Percentiles rank a stretch among this genome's conserved stretches.
These are phyloP conservation scores for Pogonocichla stellata DNA, from an alignment of 2,113 vertebrate species.

Conservation along the genomic window DNA sequence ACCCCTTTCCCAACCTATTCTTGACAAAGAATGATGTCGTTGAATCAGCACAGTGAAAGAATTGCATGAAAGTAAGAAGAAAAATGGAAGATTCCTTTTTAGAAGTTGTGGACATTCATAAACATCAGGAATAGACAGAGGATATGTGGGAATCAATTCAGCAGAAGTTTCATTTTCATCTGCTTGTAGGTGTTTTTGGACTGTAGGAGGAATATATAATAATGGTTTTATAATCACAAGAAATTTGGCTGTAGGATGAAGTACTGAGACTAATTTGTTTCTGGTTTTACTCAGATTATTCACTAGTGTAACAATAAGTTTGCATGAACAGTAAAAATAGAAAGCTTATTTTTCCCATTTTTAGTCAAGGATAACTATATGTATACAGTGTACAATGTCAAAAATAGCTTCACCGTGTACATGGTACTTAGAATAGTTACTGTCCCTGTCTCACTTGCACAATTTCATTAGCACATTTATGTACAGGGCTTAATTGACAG, in stretches of 20 bases:
- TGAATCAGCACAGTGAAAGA: not conserved
- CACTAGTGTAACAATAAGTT: not conserved
- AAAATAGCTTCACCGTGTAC: not conserved
- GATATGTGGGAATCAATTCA: conserved; percentile 13
- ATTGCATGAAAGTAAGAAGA: not conserved
- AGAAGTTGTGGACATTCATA: not conserved
- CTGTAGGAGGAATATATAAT: conserved; percentile 39
- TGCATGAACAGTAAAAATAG: not conserved
- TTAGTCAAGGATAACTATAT: not conserved
- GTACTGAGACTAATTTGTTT: not conserved
- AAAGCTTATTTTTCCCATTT: not conserved
- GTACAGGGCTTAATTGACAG: not conserved
- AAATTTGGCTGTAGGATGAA: not conserved
- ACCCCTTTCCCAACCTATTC: not conserved
- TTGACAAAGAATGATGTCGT: rapidly evolving
- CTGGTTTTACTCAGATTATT: conserved; percentile 1
- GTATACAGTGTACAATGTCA: not conserved
- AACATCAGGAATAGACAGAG: conserved; percentile 15
- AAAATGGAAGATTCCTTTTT: not conserved
- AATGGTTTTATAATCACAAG: conserved; percentile 35
- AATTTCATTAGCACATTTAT: not conserved
- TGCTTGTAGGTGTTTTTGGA: conserved; percentile 12
- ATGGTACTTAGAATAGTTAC: conserved; percentile 23
- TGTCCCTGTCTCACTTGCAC: conserved; percentile 7
- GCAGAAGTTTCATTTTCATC: conserved; percentile 28